Conservation (phyloP, 2,113 vertebrate species). For the Benthochromis sp. region DNA sequence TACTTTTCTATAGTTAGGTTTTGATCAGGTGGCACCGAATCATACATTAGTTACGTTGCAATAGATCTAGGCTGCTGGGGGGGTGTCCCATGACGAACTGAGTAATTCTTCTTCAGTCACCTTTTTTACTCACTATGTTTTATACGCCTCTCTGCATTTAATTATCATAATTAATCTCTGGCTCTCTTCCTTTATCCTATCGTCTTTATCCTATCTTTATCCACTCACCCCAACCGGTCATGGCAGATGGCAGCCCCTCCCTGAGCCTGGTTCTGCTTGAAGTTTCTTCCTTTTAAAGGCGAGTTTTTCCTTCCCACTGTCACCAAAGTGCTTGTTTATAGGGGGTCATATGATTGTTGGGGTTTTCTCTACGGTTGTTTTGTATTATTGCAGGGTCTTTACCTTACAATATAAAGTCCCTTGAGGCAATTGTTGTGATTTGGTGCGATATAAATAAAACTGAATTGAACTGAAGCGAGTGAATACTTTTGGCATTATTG, state of each 20-base stretch:
- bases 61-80: not conserved
- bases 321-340: not conserved
- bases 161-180: not conserved
- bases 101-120: not conserved
- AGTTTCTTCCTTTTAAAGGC: not conserved
- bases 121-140: not conserved
- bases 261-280: not conserved
- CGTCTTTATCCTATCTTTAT: not conserved
- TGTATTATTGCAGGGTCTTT: not conserved
- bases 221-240: not conserved
- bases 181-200: not conserved
- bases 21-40: not conserved
- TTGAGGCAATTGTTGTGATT: not conserved
- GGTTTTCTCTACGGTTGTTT: not conserved
- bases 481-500: not conserved
- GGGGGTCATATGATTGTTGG: not conserved
- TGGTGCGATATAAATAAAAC: not conserved
- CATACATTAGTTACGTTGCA: not conserved
- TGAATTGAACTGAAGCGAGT: not conserved
- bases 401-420: not conserved
- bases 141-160: not conserved
- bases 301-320: not conserved
- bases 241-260: not conserved
- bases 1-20: not conserved
- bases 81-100: not conserved